Evolutionary conservation across 2,113 vertebrate genomes (phyloP), one percentile per base, ranked within the genome.

Genomic region (Cyphomyrus discorhynchus): DNA sequence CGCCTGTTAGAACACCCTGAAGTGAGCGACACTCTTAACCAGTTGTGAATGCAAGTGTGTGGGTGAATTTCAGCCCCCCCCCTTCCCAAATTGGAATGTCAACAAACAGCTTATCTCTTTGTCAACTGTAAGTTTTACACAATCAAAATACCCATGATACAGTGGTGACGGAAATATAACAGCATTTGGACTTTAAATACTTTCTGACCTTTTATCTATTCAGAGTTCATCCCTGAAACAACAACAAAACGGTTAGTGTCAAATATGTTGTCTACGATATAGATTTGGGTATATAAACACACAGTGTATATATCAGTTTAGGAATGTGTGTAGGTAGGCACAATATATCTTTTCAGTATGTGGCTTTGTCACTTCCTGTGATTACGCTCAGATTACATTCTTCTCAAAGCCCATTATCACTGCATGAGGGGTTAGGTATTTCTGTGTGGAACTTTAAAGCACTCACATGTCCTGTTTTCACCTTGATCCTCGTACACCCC

Each of bases 1-100:
- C 13, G 21, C 35, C 15, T 74, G 62, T 74, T 5, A 50, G 47
- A 93, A 93, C 90, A 92, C 92, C 88, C 91, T 80, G 89, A 84
- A 39, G 74, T 80, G 35, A 80, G 74, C 3, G 15, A 39, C 90
- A 91, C 82, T 52, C 49, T 90, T 92, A 90, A 90, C 85, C 91
- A 58, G 82, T n/a, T 90, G 85, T n/a, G 19, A 90, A 90, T 35
- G 89, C 77, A 87, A 66, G 66, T 39, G 35, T 42, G 47, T 11
- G n/a, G 19, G 17, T 84, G 35, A 80, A 42, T 42, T 80, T 24
- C 21, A 45, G 45, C 1, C 45, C 8, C 19, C 31, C 1, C 1
- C 35, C 74, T 80, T 19, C 35, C 35, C 17, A 80, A 42, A 42
- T 2, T 35, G 74, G 35, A 35, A 80, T 80, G 74, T 77, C 31